A percentile compares a stretch with the other conserved stretches of the same genome.
Conservation (phyloP, 2,888 invertebrate species). For the Meloe dianella region DNA sequence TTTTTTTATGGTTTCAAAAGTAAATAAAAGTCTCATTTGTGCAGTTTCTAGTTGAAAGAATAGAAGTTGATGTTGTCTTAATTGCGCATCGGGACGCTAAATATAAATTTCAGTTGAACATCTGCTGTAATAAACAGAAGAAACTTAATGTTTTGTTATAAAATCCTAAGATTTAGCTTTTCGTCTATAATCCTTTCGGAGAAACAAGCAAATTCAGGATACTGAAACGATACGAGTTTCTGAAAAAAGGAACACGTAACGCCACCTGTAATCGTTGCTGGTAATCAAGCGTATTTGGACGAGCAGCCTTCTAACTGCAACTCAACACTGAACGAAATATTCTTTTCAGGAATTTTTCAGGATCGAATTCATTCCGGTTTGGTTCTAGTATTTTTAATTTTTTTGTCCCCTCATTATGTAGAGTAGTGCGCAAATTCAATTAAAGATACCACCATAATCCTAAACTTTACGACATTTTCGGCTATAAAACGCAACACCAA, state of each 20-base stretch:
- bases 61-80: neutral
- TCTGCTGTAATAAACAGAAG: neutral
- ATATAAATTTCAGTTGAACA: neutral
- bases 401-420: no score
- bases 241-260: neutral
- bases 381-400: no score
- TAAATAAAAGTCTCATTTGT: neutral
- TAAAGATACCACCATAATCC: slow-evolving; percentile 12
- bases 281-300: neutral
- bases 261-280: neutral
- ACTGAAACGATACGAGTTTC: no score
- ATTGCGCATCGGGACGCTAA: neutral
- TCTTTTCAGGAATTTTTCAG: no score
- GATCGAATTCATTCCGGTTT: no score
- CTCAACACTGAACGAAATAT: no score
- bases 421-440: slow-evolving; percentile 25
- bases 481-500: slow-evolving; percentile 26
- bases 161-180: neutral
- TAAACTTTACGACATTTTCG: slow-evolving; percentile 26
- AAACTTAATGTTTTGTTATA: neutral
- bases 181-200: neutral
- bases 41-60: neutral
- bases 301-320: neutral
- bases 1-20: neutral
- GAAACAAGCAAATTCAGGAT: neutral